Conservation (phyloP, 2,797 vertebrate genomes). For the Schizothorax lantsangensis region DNA sequence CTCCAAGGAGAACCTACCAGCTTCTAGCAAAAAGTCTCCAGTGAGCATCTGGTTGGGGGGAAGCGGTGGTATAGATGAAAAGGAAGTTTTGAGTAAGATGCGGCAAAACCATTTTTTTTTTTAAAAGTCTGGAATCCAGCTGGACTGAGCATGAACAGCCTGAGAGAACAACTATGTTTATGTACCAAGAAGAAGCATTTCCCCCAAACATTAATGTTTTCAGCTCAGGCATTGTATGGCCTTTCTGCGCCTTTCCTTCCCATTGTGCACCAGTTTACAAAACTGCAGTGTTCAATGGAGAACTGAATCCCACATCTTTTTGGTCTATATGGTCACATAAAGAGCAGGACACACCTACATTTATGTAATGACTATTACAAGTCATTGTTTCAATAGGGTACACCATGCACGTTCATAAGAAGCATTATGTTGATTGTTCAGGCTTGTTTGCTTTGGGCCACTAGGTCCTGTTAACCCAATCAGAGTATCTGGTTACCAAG, state of each 20-base stretch:
- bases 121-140: too few relatives aligned
- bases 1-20: too few relatives aligned
- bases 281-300: constrained; percentile 27
- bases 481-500: constrained; percentile 4
- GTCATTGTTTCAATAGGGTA: constrained; percentile 5
- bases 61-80: too few relatives aligned
- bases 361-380: neutral
- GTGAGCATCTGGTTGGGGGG: too few relatives aligned
- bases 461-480: constrained; percentile 2
- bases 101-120: too few relatives aligned
- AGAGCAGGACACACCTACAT: neutral
- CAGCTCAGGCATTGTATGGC: constrained; percentile 52
- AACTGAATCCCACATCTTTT: constrained; percentile 4
- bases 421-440: neutral
- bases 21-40: too few relatives aligned
- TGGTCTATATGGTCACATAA: constrained; percentile 9
- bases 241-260: constrained; percentile 51
- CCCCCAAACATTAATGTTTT: constrained; percentile 52
- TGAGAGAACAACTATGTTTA: too few relatives aligned
- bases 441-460: neutral
- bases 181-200: constrained; percentile 16
- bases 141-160: too few relatives aligned
- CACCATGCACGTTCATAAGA: neutral
- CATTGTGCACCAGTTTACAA: constrained; percentile 38
- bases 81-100: too few relatives aligned